Evolutionary conservation across 1,140 invertebrate genomes (phyloP), one percentile per base, ranked within the genome.

Genomic region (Drosophila pachea): DNA sequence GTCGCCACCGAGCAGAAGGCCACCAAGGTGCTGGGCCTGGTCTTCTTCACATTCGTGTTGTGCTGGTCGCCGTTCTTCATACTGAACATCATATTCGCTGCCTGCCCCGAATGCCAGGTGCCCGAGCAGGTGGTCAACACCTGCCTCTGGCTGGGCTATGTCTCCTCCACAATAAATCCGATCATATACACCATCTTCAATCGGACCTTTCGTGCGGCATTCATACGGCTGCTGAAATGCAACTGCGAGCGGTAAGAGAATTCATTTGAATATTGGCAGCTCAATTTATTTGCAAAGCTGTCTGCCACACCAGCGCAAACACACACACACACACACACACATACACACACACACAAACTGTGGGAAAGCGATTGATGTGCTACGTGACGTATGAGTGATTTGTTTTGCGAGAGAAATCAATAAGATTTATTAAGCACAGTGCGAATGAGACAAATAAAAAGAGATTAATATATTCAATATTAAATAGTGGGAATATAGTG

Each of bases 61-160:
- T 96, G 96, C 83, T 97, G 96, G 96, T 92, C 95, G 2, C 96
- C 96, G 0, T 97, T 97, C 89, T 97, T 97, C 89, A 90, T 95
- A 29, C 90, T 96, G 42, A 97, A 97, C 90, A 94, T 97, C 11
- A 88, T 96, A 7, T 95, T 95, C 70, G 95, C 94, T 5, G 92
- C 94, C 1, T 95, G 94, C 81, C 93, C 94, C 0, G 91, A 91
- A 45, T 94, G 94, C 81, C 88, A 92, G 49, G 94, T 95, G 12
- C 93, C 94, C 32, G 92, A 92, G 90, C 83, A 90, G 62, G 86
- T 89, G 40, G 94, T 95, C 33, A 92, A 94, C 71, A 93, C 95
- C 22, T 94, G 95, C 61, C 91, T 95, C 0, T 97, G 96, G 96
- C 90, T 97, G 50, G 96, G 96, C 47, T 97, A 97, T 90, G 93